Conservation (phyloP, 2,888 invertebrate genomes). For the Drosophila subquinaria region DNA sequence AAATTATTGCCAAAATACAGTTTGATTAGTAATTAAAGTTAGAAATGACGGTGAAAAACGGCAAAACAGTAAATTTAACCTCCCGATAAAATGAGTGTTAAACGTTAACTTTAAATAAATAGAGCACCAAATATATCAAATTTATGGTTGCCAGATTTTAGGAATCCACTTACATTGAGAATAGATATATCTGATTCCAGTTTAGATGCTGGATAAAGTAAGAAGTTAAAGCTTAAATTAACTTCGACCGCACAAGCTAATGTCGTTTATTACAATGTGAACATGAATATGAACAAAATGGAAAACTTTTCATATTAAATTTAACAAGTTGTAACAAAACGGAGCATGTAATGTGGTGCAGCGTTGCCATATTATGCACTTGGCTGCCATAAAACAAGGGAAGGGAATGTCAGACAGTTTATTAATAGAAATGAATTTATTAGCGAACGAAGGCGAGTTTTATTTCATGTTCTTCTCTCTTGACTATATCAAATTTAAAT, state of each 20-base stretch:
- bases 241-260: neutral
- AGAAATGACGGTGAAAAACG: neutral
- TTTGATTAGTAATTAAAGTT: neutral
- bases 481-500: constrained; percentile 17
- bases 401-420: constrained; percentile 12
- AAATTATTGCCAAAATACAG: neutral
- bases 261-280: neutral
- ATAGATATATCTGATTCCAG: neutral
- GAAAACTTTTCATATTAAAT: constrained; percentile 8
- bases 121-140: neutral
- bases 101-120: no score
- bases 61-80: neutral
- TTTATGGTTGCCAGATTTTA: neutral
- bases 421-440: constrained; percentile 21
- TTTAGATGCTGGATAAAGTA: neutral
- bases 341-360: constrained; percentile 5
- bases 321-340: constrained; percentile 5
- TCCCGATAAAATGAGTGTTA: neutral
- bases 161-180: neutral
- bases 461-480: constrained; percentile 10
- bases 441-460: constrained; percentile 10
- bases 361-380: constrained; percentile 17
- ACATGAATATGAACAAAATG: neutral
- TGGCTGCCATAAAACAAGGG: constrained; percentile 16
- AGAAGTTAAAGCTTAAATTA: neutral